A percentile compares a stretch with the other conserved stretches of the same genome.
Conservation (phyloP, 1,140 invertebrate genomes). For the Musca domestica region DNA sequence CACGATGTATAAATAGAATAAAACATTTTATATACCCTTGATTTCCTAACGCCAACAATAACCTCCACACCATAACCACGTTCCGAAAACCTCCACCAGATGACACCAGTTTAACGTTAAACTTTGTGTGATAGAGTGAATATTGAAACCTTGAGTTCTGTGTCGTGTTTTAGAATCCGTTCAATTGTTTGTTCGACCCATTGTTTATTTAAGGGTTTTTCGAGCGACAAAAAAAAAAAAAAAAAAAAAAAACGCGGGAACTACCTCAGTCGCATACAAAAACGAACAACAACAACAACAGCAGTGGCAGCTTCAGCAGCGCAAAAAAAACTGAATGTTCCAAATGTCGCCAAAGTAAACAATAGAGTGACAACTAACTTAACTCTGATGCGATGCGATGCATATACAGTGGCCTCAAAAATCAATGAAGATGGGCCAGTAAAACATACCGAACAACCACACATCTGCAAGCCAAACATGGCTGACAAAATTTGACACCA, state of each 20-base stretch:
- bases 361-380: slow-evolving; percentile 17
- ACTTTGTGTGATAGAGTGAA: slow-evolving; percentile 17
- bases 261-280: too few species aligned
- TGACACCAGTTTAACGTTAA: slow-evolving; percentile 7
- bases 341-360: slow-evolving; percentile 21
- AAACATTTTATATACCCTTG: too few species aligned
- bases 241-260: too few species aligned
- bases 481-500: slow-evolving; percentile 21
- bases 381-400: neutral
- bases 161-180: neutral
- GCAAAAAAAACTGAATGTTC: neutral
- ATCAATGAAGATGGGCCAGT: slow-evolving; percentile 14
- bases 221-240: too few species aligned
- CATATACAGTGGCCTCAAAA: slow-evolving; percentile 13
- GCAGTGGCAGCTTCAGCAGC: too few species aligned
- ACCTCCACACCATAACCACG: too few species aligned
- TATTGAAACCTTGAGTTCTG: slow-evolving; percentile 18
- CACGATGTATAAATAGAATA: too few species aligned
- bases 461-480: slow-evolving; percentile 6
- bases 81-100: too few species aligned
- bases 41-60: too few species aligned
- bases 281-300: too few species aligned
- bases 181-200: neutral
- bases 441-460: too few species aligned
- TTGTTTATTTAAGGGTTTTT: slow-evolving; percentile 9